Evolutionary conservation across 2,888 invertebrate genomes (phyloP).

Genomic region (Quadriops clusia): DNA sequence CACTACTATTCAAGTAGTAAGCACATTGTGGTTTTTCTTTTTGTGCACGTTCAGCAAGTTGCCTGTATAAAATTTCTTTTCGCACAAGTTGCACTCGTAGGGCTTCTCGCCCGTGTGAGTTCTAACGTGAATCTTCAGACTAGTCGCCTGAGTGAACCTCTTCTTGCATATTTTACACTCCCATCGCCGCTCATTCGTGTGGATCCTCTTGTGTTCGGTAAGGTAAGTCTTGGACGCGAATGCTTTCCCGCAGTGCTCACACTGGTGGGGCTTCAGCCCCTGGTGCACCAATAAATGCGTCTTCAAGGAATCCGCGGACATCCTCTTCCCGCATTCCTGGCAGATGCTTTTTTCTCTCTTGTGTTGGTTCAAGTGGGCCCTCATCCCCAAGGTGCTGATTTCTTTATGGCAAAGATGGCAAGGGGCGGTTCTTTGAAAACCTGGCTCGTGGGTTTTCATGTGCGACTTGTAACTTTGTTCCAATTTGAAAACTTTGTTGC

Average conservation of each 20-base stretch:
- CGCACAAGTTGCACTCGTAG: conserved; percentile 30
- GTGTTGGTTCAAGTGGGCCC: conserved; percentile 12
- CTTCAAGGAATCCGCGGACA: conserved; percentile 16
- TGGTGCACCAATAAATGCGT: conserved; percentile 13
- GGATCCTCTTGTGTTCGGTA: conserved; percentile 22
- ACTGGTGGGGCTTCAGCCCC: conserved; percentile 14
- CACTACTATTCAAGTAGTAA: too few relatives aligned
- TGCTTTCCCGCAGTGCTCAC: conserved; percentile 11
- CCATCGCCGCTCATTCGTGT: conserved; percentile 24
- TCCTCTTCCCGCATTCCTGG: conserved; percentile 32
- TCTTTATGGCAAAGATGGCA: conserved; percentile 23
- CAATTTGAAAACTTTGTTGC: conserved; percentile 15
- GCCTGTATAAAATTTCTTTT: conserved; percentile 18
- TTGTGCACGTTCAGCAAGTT: conserved; percentile 15
- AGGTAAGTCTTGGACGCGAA: conserved; percentile 19
- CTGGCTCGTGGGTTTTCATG: conserved; percentile 8
- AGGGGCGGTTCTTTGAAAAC: conserved; percentile 11
- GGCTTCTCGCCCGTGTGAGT: conserved; percentile 24
- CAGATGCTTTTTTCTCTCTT: conserved; percentile 20
- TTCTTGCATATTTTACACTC: conserved; percentile 23
- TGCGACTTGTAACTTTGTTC: conserved; percentile 16
- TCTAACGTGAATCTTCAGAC: conserved; percentile 26
- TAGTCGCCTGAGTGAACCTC: conserved; percentile 25
- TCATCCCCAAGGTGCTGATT: conserved; percentile 24
- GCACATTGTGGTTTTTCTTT: too few relatives aligned